Evolutionary conservation across 2,888 invertebrate genomes (phyloP).

Genomic region (Endotricha flammealis): DNA sequence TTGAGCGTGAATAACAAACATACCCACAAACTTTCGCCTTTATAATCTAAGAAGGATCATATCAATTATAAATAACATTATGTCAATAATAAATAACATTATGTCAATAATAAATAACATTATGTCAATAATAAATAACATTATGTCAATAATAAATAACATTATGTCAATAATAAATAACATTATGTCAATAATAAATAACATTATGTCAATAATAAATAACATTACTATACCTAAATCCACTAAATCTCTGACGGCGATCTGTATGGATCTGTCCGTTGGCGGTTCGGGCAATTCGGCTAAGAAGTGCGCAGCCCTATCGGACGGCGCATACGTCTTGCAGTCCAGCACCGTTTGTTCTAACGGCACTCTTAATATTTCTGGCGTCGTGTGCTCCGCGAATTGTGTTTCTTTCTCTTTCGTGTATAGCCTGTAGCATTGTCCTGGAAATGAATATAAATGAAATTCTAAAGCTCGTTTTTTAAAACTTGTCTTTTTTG

Average conservation of each 20-base stretch:
- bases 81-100: too few relatives aligned
- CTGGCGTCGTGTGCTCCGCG: conserved; percentile 75
- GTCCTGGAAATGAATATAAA: conserved; percentile 66
- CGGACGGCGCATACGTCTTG: conserved; percentile 79
- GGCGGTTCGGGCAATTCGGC: conserved; percentile 81
- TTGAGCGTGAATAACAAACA: too few relatives aligned
- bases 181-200: too few relatives aligned
- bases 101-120: too few relatives aligned
- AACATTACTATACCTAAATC: conserved; percentile 77
- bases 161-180: too few relatives aligned
- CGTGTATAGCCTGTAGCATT: conserved; percentile 73
- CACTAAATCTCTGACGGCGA: conserved; percentile 80
- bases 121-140: too few relatives aligned
- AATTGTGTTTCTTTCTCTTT: conserved; percentile 69
- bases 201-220: too few relatives aligned
- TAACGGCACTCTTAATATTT: conserved; percentile 79
- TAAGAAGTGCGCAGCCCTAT: conserved; percentile 78
- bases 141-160: too few relatives aligned
- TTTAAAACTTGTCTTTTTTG: too few relatives aligned
- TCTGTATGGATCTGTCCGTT: conserved; percentile 54
- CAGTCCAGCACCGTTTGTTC: conserved; percentile 79
- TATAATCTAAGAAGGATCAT: too few relatives aligned
- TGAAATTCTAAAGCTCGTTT: too few relatives aligned
- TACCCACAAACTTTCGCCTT: neutral
- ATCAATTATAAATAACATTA: too few relatives aligned